Conservation (phyloP, 2,888 invertebrate species). For the Drosophila tripunctata region DNA sequence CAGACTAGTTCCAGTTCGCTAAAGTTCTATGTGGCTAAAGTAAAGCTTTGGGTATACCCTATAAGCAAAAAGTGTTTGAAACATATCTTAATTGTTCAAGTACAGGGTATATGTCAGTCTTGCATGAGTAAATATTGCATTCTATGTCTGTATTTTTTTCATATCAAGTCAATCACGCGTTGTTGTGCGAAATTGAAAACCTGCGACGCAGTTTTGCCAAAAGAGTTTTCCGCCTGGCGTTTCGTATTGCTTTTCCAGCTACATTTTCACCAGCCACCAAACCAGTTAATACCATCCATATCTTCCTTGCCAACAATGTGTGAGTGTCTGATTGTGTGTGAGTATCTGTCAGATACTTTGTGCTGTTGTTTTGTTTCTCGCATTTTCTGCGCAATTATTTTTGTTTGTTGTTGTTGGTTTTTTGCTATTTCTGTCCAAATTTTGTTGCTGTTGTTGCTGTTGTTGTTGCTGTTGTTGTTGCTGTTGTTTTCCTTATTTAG, state of each 20-base stretch:
- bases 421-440: constrained; percentile 45
- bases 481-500: constrained; percentile 34
- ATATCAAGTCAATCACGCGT: constrained; percentile 44
- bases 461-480: constrained; percentile 16
- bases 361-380: constrained; percentile 32
- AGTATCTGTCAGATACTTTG: constrained; percentile 42
- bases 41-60: constrained; percentile 15
- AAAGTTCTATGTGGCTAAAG: constrained; percentile 7
- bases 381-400: constrained; percentile 48
- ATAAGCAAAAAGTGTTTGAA: background rate
- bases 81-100: no score
- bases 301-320: constrained; percentile 2
- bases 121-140: background rate
- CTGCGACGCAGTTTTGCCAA: constrained; percentile 57
- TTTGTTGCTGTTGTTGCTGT: constrained; percentile 5
- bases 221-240: constrained; percentile 59
- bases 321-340: background rate
- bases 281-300: constrained; percentile 31
- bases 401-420: constrained; percentile 5
- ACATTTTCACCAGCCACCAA: constrained; percentile 48
- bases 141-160: constrained; percentile 7
- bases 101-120: constrained; percentile 22
- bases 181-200: constrained; percentile 48
- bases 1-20: constrained; percentile 35
- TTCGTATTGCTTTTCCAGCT: constrained; percentile 45